Percentiles rank a stretch among this genome's conserved stretches.
Evolutionary conservation across 2,113 vertebrate species (phyloP).

Genomic region (Sphyrna mokarran): DNA sequence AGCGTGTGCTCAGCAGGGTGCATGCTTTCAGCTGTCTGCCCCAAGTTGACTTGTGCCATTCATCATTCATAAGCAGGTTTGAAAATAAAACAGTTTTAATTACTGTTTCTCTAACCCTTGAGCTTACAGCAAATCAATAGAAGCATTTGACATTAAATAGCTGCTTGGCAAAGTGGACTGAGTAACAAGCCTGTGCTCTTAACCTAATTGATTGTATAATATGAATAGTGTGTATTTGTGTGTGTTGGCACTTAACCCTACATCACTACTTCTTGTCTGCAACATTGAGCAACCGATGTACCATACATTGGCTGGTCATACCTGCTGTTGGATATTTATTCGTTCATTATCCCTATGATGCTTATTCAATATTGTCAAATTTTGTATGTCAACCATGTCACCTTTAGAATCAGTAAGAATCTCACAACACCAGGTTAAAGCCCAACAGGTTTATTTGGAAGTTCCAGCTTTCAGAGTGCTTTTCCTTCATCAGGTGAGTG

Average conservation of each 20-base stretch:
- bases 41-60: not conserved
- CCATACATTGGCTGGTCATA: not conserved
- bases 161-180: not conserved
- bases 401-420: not conserved
- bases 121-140: slow-evolving; percentile 3
- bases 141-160: slow-evolving; percentile 1
- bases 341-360: not conserved
- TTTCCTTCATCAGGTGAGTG: too few species aligned
- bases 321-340: not conserved
- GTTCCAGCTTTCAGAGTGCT: too few species aligned
- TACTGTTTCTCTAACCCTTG: slow-evolving; percentile 11
- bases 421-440: too few species aligned
- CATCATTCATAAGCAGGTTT: not conserved
- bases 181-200: not conserved
- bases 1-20: not conserved
- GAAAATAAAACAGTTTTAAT: slow-evolving; percentile 10
- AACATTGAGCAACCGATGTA: not conserved
- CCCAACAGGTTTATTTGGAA: too few species aligned
- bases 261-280: not conserved
- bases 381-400: not conserved
- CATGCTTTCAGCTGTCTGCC: not conserved
- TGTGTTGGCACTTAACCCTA: not conserved
- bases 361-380: not conserved
- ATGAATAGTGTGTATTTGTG: not conserved
- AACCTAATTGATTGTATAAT: slow-evolving; percentile 16